Evolutionary conservation across 1,140 invertebrate genomes (phyloP), one percentile per base, ranked within the genome.

Genomic region (Artemia franciscana): DNA sequence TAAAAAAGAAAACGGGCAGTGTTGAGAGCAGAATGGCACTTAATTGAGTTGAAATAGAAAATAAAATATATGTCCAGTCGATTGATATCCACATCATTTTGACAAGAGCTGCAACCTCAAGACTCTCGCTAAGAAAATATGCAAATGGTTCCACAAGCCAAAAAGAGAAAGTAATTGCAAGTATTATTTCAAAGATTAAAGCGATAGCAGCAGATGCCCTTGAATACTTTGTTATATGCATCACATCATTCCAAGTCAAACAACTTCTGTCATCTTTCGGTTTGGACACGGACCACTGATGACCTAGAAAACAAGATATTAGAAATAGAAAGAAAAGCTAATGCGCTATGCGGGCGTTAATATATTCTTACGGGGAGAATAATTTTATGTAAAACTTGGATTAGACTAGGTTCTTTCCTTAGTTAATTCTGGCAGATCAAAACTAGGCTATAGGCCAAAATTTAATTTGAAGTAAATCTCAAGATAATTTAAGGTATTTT

Each of bases 31-130:
- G 23, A 15, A 62, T 25, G 7, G 61, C 25, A 24, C 27, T 1
- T 12, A 62, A 24, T 23, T 62, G 61, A 18, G 57, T 25, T 4
- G 26, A 28, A 23, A 62, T 51, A 5, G 61, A n/a, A 30, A 56
- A 62, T 23, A 62, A 56, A 30, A 62, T 51, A 24, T 62, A 62
- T 23, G 61, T 62, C 61, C 61, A 62, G 24, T 62, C 61, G 18
- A 62, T 62, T 7, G 61, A 56, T 7, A 18, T 18, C 61, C 61
- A 62, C 61, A 62, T 62, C 5, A 7, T 28, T 24, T 18, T 25
- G 26, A 51, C 57, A 5, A 62, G 1, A 12, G 5, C 18, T 3
- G 61, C 61, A 9, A 57, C 39, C 7, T 15, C 23, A 60, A 5
- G 18, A 57, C 57, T 51, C 18, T 51, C 61, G n/a, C 61, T 62